A percentile compares a stretch with the other conserved stretches of the same genome.
These are phyloP conservation scores for Vanessa tameamea DNA, from an alignment of 1,140 invertebrate species.

Conservation along the genomic window DNA sequence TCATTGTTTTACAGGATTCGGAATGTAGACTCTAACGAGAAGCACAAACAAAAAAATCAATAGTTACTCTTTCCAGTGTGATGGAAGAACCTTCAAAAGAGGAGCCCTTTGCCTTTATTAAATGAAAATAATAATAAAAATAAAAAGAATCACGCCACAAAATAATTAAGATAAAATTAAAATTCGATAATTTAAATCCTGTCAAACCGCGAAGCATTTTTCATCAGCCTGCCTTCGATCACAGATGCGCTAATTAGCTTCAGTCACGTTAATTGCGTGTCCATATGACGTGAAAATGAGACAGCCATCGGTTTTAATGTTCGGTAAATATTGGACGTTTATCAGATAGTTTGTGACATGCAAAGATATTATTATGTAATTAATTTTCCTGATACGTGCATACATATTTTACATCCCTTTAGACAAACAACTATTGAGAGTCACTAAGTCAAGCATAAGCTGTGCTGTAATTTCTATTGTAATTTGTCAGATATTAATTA, in stretches of 20 bases:
- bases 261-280: conserved; percentile 22
- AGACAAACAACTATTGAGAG: too few species aligned
- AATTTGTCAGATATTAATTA: too few species aligned
- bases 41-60: too few species aligned
- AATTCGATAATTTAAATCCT: conserved; percentile 8
- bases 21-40: too few species aligned
- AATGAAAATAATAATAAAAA: not conserved
- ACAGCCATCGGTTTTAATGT: not conserved
- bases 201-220: conserved; percentile 15
- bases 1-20: too few species aligned
- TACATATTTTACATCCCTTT: too few species aligned
- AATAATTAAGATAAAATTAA: not conserved
- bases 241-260: conserved; percentile 24
- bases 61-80: too few species aligned
- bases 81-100: too few species aligned
- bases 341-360: not conserved
- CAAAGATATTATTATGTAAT: not conserved
- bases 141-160: not conserved
- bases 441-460: too few species aligned
- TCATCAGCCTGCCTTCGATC: conserved; percentile 18
- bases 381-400: not conserved
- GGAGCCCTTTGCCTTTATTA: too few species aligned
- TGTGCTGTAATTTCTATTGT: too few species aligned
- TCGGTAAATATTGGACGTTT: not conserved
- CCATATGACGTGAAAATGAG: conserved; percentile 1